Conservation (phyloP, 23 tunicate genomes). For the Phallusia fumigata region DNA sequence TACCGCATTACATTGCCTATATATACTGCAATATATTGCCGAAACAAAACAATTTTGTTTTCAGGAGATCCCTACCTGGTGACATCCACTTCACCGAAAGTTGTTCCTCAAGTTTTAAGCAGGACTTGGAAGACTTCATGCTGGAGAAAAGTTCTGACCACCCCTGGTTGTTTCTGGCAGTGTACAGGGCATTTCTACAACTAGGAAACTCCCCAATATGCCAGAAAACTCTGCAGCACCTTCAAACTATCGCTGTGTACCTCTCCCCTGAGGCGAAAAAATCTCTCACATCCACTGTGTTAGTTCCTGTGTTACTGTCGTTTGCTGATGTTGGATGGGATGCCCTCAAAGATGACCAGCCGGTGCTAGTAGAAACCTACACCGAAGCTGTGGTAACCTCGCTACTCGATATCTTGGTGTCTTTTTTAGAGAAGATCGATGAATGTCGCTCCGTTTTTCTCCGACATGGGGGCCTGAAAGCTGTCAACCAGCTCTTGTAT, state of each 20-base stretch:
- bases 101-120: neutral
- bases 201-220: constrained; percentile 18
- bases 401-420: constrained; percentile 32
- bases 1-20: no score
- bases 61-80: constrained; percentile 31
- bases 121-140: constrained; percentile 3
- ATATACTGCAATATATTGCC: no score
- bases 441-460: constrained; percentile 41
- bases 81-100: constrained; percentile 8
- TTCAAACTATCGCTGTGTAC: constrained; percentile 45
- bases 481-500: constrained; percentile 40
- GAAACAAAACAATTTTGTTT: neutral
- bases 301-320: constrained; percentile 35
- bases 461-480: constrained; percentile 64
- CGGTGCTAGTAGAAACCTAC: neutral
- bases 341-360: constrained; percentile 1
- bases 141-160: neutral
- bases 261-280: constrained; percentile 34
- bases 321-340: constrained; percentile 35
- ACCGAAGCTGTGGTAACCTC: constrained; percentile 27
- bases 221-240: constrained; percentile 38
- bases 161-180: constrained; percentile 53
- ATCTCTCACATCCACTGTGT: constrained; percentile 28
- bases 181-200: constrained; percentile 46
- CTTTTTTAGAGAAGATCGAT: constrained; percentile 28